A percentile compares a stretch with the other conserved stretches of the same genome.
Evolutionary conservation across 2,797 vertebrate genomes (phyloP).

Genomic region (Coendou prehensilis): DNA sequence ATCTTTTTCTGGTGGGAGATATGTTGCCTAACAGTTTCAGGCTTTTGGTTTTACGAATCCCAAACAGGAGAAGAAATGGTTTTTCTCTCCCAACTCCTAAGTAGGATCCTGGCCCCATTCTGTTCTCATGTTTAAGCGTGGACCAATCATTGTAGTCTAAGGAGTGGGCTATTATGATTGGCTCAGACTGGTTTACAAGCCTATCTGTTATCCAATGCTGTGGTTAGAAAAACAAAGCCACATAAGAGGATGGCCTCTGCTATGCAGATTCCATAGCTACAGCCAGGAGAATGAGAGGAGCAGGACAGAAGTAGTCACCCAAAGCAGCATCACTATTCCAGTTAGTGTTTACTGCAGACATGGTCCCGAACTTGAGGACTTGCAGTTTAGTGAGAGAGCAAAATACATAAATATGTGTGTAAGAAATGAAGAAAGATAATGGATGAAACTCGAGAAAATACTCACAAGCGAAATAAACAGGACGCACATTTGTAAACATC

Average conservation of each 20-base stretch:
- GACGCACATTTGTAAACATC: too few relatives aligned
- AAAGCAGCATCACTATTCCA: too few relatives aligned
- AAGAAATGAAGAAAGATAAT: neutral
- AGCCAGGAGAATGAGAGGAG: neutral
- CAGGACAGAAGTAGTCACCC: neutral
- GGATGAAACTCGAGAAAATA: too few relatives aligned
- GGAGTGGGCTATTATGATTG: neutral
- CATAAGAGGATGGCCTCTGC: neutral
- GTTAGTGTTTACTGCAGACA: neutral
- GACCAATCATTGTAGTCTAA: neutral
- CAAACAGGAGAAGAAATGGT: neutral
- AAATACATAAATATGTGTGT: neutral
- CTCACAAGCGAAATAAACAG: too few relatives aligned
- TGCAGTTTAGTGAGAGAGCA: neutral
- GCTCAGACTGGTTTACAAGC: neutral
- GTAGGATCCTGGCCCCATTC: neutral
- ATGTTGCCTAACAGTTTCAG: neutral
- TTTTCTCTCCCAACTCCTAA: neutral
- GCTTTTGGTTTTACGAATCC: neutral
- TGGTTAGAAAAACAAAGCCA: neutral
- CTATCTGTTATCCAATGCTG: neutral
- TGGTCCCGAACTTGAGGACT: neutral
- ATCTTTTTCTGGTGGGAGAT: neutral
- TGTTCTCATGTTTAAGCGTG: neutral
- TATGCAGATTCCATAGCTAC: accelerated